Percentiles rank a stretch among this genome's conserved stretches.
Conservation (phyloP, 1,140 invertebrate species). For the Campoletis sonorensis region DNA sequence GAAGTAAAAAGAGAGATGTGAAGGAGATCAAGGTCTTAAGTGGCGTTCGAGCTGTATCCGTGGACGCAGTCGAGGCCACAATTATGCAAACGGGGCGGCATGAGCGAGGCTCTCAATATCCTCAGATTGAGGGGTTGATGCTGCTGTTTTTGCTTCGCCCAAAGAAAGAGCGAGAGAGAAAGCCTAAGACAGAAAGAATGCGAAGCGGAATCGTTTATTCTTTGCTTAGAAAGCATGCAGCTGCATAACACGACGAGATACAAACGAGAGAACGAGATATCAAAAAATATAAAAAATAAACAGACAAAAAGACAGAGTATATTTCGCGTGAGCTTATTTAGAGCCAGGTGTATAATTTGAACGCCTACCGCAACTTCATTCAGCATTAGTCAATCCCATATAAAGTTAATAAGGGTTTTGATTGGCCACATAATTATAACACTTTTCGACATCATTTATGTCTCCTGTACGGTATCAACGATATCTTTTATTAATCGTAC, state of each 20-base stretch:
- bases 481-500: neutral
- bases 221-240: slow-evolving; percentile 14
- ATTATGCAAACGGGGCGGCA: slow-evolving; percentile 71
- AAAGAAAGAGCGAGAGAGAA: neutral
- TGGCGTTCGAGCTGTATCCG: slow-evolving; percentile 50
- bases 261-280: neutral
- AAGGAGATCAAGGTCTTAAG: slow-evolving; percentile 49
- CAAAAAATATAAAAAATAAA: neutral
- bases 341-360: slow-evolving; percentile 29
- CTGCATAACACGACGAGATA: slow-evolving; percentile 17
- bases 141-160: slow-evolving; percentile 14
- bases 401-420: slow-evolving; percentile 13
- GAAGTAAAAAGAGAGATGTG: slow-evolving; percentile 23
- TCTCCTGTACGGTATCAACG: neutral
- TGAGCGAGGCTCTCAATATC: slow-evolving; percentile 51
- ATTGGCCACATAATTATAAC: slow-evolving; percentile 22
- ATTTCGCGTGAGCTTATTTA: neutral
- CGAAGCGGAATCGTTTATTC: neutral
- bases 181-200: neutral
- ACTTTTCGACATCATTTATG: slow-evolving; percentile 18
- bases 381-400: slow-evolving; percentile 2
- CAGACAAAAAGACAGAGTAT: neutral
- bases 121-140: slow-evolving; percentile 70
- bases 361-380: slow-evolving; percentile 11
- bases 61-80: slow-evolving; percentile 54